Percentiles rank a stretch among this genome's conserved stretches.
These are phyloP conservation scores for Melopsittacus undulatus DNA, from an alignment of 2,797 vertebrate species.

Conservation along the genomic window DNA sequence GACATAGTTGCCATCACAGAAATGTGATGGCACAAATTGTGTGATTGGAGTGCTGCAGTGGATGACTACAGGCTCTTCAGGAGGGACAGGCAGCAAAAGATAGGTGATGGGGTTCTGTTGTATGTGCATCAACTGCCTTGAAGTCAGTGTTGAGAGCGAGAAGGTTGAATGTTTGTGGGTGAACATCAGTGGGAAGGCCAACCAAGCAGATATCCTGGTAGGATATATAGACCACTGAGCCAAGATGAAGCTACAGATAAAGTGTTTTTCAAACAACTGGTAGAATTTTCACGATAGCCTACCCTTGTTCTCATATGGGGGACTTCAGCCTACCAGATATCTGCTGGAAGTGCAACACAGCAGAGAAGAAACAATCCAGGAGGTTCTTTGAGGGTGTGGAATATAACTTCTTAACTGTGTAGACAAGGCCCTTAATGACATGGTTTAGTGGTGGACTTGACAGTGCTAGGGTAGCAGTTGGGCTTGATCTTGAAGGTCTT, in stretches of 20 bases:
- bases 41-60: neutral
- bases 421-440: neutral
- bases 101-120: neutral
- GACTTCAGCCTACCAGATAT: neutral
- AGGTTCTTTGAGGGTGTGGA: neutral
- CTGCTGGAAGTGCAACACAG: neutral
- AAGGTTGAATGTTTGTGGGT: neutral
- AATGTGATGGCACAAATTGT: fast-evolving
- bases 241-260: neutral
- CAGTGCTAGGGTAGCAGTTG: neutral
- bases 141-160: neutral
- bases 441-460: neutral
- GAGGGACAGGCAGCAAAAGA: neutral
- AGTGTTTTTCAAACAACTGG: neutral
- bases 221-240: neutral
- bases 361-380: neutral
- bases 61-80: neutral
- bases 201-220: neutral
- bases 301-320: neutral
- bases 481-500: neutral
- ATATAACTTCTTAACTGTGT: neutral
- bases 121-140: neutral
- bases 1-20: neutral
- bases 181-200: neutral
- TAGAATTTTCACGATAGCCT: neutral